These are phyloP conservation scores for Rhaphigaster nebulosa DNA, from an alignment of 2,888 invertebrate species.

Conservation along the genomic window DNA sequence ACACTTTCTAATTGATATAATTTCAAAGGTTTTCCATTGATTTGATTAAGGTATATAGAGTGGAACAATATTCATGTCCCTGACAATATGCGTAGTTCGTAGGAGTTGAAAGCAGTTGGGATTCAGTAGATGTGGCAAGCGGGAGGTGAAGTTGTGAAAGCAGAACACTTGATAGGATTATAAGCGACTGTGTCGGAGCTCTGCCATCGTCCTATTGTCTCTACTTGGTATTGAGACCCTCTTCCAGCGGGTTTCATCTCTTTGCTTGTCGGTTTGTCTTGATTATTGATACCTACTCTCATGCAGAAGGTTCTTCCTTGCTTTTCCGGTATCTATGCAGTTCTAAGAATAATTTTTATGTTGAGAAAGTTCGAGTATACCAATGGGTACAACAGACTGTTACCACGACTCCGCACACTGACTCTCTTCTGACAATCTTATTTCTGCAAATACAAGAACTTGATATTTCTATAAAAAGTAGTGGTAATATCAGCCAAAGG, in stretches of 20 bases:
- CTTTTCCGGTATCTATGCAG: neutral
- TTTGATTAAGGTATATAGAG: neutral
- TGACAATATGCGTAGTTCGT: neutral
- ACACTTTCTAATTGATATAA: neutral
- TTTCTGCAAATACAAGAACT: too few relatives aligned
- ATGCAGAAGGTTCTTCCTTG: neutral
- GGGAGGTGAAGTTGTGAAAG: neutral
- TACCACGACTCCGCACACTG: too few relatives aligned
- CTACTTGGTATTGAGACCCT: neutral
- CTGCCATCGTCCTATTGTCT: neutral
- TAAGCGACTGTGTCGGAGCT: neutral
- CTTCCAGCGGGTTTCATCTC: neutral
- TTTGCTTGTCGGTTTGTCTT: neutral
- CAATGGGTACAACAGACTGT: too few relatives aligned
- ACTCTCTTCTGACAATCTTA: too few relatives aligned
- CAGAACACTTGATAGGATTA: constrained; percentile 26
- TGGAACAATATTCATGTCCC: neutral
- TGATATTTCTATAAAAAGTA: too few relatives aligned
- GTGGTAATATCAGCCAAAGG: too few relatives aligned
- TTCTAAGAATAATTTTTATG: neutral
- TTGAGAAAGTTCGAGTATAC: too few relatives aligned
- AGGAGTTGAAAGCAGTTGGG: neutral
- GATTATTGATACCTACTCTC: neutral
- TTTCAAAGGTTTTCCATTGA: neutral
- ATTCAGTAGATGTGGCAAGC: neutral